Percentiles rank a stretch among this genome's conserved stretches.
Evolutionary conservation across 2,797 vertebrate genomes (phyloP).

Genomic region (Tadarida brasiliensis): DNA sequence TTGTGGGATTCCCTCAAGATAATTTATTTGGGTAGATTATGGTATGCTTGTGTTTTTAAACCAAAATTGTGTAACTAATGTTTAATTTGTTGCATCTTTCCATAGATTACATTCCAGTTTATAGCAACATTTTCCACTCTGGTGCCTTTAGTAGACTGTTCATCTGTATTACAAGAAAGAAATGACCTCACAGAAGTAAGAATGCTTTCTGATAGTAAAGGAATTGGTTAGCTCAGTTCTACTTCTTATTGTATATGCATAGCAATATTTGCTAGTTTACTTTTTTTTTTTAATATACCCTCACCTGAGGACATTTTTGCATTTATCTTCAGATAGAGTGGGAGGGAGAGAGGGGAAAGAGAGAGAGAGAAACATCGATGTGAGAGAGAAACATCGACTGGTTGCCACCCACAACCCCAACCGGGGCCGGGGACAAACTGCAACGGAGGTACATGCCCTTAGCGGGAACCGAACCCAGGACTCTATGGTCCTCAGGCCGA

Average conservation of each 20-base stretch:
- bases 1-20: not conserved
- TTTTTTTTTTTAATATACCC: no score
- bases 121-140: slow-evolving; percentile 99
- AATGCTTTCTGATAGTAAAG: slow-evolving; percentile 2
- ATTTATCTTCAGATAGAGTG: no score
- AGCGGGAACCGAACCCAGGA: no score
- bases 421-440: no score
- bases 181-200: slow-evolving; percentile 95
- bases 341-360: no score
- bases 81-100: slow-evolving; percentile 70
- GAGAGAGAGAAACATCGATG: no score
- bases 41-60: not conserved
- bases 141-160: slow-evolving; percentile 99
- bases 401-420: no score
- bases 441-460: no score
- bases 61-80: slow-evolving; percentile 12
- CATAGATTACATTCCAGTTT: slow-evolving; percentile 99
- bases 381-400: no score
- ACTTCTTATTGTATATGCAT: not conserved
- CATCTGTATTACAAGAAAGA: slow-evolving; percentile 94
- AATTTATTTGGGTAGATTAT: not conserved
- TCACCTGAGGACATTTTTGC: no score
- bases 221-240: not conserved
- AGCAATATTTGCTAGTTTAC: slow-evolving; percentile 11
- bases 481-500: no score